Evolutionary conservation across 2,888 invertebrate species (phyloP).

Genomic region (Ellobium chinense): DNA sequence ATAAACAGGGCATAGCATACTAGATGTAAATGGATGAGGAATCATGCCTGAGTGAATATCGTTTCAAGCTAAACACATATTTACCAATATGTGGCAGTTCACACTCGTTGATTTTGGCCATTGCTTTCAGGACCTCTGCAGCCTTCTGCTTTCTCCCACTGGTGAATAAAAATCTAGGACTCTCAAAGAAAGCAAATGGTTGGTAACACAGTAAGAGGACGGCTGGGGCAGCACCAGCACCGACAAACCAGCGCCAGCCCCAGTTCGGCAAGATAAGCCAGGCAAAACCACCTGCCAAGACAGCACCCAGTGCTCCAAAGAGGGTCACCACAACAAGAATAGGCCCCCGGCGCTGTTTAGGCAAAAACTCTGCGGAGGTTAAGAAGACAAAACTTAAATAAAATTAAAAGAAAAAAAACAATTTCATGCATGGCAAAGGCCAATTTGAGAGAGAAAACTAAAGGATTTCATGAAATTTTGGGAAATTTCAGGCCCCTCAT

Average conservation of each 20-base stretch:
- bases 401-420: no score
- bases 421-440: neutral
- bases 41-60: no score
- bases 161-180: constrained; percentile 66
- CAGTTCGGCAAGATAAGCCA: constrained; percentile 64
- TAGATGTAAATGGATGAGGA: no score
- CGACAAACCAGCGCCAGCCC: constrained; percentile 68
- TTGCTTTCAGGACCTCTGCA: constrained; percentile 57
- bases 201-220: constrained; percentile 56
- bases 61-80: no score
- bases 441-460: no score
- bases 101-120: constrained; percentile 54
- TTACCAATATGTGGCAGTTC: constrained; percentile 35
- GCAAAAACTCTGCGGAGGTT: constrained; percentile 69
- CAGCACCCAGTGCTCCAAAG: constrained; percentile 71
- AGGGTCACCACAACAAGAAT: constrained; percentile 69
- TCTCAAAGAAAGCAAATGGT: constrained; percentile 60
- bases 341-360: constrained; percentile 62
- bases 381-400: neutral
- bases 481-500: no score
- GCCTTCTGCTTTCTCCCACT: constrained; percentile 59
- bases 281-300: constrained; percentile 64
- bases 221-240: constrained; percentile 64
- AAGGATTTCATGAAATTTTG: no score
- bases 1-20: no score